A percentile compares a stretch with the other conserved stretches of the same genome.
phyloP scores from a whole-genome alignment of 2,888 invertebrate genomes.

The Stenotaenia linearis region DNA sequence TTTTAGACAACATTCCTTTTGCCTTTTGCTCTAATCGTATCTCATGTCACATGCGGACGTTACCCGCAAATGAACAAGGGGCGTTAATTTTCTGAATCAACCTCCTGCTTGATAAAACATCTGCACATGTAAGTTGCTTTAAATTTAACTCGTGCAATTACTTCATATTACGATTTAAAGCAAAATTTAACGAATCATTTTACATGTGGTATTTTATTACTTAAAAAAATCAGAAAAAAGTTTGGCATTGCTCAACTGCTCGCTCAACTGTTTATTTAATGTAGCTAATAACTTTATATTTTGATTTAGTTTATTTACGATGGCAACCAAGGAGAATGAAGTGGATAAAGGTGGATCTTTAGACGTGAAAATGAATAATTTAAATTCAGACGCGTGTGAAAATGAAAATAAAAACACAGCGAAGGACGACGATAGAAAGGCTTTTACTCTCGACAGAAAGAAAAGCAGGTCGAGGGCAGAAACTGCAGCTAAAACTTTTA shows the following conservation, averaged over 20 bases:
- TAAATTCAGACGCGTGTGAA: not conserved
- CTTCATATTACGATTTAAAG: too few relatives aligned
- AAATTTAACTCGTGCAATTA: too few relatives aligned
- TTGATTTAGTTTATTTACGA: not conserved
- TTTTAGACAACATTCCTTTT: not conserved
- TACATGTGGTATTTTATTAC: not conserved
- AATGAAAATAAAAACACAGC: not conserved
- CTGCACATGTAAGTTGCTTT: not conserved
- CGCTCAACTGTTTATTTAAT: not conserved
- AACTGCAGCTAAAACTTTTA: not conserved
- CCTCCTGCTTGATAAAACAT: not conserved
- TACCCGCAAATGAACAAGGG: not conserved
- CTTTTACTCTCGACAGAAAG: not conserved
- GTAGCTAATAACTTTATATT: not conserved
- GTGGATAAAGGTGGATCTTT: not conserved
- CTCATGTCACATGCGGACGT: not conserved
- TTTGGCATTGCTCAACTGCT: not conserved
- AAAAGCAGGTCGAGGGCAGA: not conserved
- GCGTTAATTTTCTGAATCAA: not conserved
- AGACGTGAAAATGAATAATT: not conserved
- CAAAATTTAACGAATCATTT: conserved; percentile 18
- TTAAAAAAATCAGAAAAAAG: not conserved
- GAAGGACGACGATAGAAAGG: not conserved
- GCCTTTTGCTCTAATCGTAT: conserved; percentile 8
- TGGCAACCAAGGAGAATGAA: not conserved